A percentile compares a stretch with the other conserved stretches of the same genome.
Conservation (phyloP, 1,140 invertebrate genomes). For the Drusus annulatus region DNA sequence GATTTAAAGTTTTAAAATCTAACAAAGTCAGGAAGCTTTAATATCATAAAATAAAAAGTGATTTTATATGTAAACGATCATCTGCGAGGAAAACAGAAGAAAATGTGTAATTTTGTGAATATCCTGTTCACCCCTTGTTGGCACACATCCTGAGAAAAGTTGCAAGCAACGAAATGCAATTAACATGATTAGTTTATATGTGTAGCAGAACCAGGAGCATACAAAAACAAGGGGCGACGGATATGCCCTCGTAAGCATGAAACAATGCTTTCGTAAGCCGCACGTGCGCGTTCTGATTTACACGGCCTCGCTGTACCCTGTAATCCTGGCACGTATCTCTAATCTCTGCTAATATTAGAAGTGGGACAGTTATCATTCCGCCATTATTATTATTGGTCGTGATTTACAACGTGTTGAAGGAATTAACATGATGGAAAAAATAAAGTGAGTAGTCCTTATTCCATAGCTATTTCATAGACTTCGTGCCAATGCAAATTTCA, state of each 20-base stretch:
- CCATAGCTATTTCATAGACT: too few species aligned
- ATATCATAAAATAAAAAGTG: too few species aligned
- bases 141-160: conserved; percentile 18
- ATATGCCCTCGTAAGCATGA: neutral
- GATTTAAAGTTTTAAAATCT: too few species aligned
- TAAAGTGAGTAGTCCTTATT: too few species aligned
- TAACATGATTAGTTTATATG: neutral
- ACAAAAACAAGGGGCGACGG: too few species aligned
- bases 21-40: too few species aligned
- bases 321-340: conserved; percentile 19
- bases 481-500: too few species aligned
- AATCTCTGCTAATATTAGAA: neutral
- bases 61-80: too few species aligned
- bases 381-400: neutral
- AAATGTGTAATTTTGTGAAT: neutral
- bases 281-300: conserved; percentile 20
- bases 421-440: neutral
- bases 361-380: neutral
- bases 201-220: neutral
- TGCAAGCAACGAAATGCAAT: conserved; percentile 22
- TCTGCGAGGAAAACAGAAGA: too few species aligned
- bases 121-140: neutral
- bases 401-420: neutral
- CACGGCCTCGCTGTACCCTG: neutral
- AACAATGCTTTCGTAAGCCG: conserved; percentile 7